Evolutionary conservation across 2,888 invertebrate genomes (phyloP), one percentile per base, ranked within the genome.

Genomic region (Ferrisia virgata): DNA sequence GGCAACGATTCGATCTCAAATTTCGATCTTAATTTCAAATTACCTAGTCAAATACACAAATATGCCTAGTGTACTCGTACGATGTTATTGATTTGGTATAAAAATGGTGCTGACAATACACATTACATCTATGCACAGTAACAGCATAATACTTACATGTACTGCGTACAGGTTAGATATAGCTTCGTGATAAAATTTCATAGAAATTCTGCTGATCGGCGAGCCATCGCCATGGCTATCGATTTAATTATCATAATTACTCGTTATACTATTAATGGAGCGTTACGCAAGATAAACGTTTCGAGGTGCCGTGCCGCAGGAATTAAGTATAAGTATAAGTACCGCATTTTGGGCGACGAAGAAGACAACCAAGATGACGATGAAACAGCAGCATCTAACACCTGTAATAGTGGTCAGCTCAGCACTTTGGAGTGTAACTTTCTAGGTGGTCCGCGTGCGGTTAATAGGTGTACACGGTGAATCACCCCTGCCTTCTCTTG

Each of bases 391-490:
- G 36, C 72, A 36, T n/a, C n/a, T n/a, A 76, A 76, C 72, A 76
- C 72, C 72, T 76, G 72, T 76, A 36, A 72, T 76, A 36, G 72
- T 36, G 72, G 72, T 76, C 72, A 76, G 72, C 72, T 76, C 72
- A 76, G 72, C 72, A 36, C 36, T 76, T 69, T 36, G 18, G 11
- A 36, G 72, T 15, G 36, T 18, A 76, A 36, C 72, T 76, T 64
- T 69, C 69, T 76, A 36, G 72, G 72, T 76, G 72, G 72, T 76
- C 72, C 72, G 72, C 72, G 72, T 76, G 72, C 72, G 72, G 72
- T 76, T 76, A 76, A 76, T 76, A 76, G 72, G 18, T 76, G 4
- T 33, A n/a, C 36, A 36, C 36, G 72, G 18, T 36, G 72, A 15
- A 15, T 13, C n/a, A n/a, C n/a, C n/a, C n/a, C n/a, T n/a, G n/a